These are phyloP conservation scores for Syngnathus rostellatus DNA, from an alignment of 2,797 vertebrate species.

Conservation along the genomic window DNA sequence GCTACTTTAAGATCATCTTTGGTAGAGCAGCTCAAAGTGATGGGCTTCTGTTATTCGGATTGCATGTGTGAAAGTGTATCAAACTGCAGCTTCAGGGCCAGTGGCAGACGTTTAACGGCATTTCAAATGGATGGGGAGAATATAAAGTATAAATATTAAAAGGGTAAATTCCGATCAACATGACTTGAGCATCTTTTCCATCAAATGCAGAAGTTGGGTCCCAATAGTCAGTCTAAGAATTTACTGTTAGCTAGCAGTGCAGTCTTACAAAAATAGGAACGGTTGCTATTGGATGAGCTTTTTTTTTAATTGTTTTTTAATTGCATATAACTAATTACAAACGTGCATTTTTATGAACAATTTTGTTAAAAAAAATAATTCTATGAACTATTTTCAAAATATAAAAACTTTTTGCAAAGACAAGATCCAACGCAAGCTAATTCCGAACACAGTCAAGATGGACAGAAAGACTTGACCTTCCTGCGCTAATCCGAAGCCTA, in stretches of 20 bases:
- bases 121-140: background rate
- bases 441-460: background rate
- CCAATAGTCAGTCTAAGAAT: background rate
- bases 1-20: background rate
- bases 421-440: background rate
- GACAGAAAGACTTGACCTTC: background rate
- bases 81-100: background rate
- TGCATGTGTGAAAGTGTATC: slow-evolving; percentile 1
- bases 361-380: too few relatives aligned
- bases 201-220: background rate
- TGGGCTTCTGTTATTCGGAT: background rate
- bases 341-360: too few relatives aligned
- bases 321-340: too few relatives aligned
- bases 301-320: too few relatives aligned
- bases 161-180: background rate
- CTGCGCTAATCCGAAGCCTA: background rate
- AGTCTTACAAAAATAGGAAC: background rate
- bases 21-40: background rate
- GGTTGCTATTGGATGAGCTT: too few relatives aligned
- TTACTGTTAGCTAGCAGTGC: background rate
- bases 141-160: background rate
- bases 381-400: too few relatives aligned
- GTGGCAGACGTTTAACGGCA: background rate
- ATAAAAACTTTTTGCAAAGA: too few relatives aligned
- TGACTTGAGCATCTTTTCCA: background rate